Conservation (phyloP, 2,113 vertebrate species). For the Trogon surrucura region DNA sequence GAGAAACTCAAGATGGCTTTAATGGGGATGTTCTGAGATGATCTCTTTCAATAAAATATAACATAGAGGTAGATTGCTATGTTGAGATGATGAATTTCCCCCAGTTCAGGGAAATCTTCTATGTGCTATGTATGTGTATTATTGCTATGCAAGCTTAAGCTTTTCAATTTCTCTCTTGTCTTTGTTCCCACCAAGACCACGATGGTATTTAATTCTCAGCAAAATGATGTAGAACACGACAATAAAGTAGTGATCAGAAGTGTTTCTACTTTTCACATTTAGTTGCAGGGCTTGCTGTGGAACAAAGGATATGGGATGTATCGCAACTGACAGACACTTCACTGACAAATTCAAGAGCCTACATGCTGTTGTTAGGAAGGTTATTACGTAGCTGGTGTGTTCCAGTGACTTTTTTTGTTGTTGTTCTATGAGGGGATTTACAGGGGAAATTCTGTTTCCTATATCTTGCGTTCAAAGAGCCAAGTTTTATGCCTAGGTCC, state of each 20-base stretch:
- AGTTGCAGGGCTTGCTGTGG: background rate
- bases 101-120: background rate
- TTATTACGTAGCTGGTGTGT: fast-evolving
- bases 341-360: background rate
- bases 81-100: background rate
- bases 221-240: background rate
- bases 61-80: background rate
- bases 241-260: background rate
- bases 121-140: background rate
- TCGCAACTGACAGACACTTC: background rate
- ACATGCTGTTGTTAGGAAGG: background rate
- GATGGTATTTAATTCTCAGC: background rate
- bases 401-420: background rate
- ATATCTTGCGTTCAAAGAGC: background rate
- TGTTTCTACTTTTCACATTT: background rate
- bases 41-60: background rate
- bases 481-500: background rate
- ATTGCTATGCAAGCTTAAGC: background rate
- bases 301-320: background rate
- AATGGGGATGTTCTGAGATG: background rate
- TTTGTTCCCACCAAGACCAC: background rate
- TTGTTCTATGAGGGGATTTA: background rate
- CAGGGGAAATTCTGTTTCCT: background rate
- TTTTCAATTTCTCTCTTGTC: background rate
- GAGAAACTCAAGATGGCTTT: background rate